Conservation (phyloP, 1,140 invertebrate species). For the Laodelphax striatellus region DNA sequence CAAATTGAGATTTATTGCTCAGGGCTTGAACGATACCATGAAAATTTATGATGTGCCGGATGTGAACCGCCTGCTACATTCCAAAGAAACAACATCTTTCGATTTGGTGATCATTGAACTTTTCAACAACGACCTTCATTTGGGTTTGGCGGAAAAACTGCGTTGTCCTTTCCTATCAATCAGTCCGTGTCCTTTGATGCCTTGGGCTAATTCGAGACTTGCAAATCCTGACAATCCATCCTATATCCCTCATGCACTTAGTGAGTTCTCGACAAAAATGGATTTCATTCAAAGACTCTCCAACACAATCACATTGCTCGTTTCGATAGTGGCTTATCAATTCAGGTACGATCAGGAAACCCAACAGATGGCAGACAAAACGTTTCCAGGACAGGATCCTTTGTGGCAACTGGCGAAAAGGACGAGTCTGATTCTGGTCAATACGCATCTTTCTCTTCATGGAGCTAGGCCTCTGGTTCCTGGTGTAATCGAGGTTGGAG, state of each 20-base stretch:
- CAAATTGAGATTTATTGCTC: background rate
- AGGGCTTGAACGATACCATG: background rate
- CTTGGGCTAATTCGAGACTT: slow-evolving; percentile 41
- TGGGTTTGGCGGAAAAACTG: slow-evolving; percentile 28
- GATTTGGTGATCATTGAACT: slow-evolving; percentile 28
- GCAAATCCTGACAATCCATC: slow-evolving; percentile 15
- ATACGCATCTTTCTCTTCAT: slow-evolving; percentile 40
- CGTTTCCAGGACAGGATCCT: slow-evolving; percentile 35
- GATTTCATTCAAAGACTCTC: background rate
- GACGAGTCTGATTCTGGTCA: slow-evolving; percentile 39
- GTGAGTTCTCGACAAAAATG: background rate
- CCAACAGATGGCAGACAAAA: slow-evolving; percentile 26
- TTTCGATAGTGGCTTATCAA: slow-evolving; percentile 2
- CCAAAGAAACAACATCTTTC: slow-evolving; percentile 23
- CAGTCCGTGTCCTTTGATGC: slow-evolving; percentile 41
- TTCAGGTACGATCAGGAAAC: slow-evolving; percentile 4
- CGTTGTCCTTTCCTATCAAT: slow-evolving; percentile 45
- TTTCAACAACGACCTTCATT: slow-evolving; percentile 22
- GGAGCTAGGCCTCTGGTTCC: slow-evolving; percentile 34
- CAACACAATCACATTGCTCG: background rate
- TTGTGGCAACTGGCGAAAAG: slow-evolving; percentile 31
- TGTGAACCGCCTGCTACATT: slow-evolving; percentile 36
- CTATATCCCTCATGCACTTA: slow-evolving; percentile 4
- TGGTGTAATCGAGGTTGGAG: slow-evolving; percentile 43
- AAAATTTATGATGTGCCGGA: slow-evolving; percentile 20